A percentile compares a stretch with the other conserved stretches of the same genome.
Conservation (phyloP, 2,113 vertebrate genomes). For the Pristiophorus japonicus region DNA sequence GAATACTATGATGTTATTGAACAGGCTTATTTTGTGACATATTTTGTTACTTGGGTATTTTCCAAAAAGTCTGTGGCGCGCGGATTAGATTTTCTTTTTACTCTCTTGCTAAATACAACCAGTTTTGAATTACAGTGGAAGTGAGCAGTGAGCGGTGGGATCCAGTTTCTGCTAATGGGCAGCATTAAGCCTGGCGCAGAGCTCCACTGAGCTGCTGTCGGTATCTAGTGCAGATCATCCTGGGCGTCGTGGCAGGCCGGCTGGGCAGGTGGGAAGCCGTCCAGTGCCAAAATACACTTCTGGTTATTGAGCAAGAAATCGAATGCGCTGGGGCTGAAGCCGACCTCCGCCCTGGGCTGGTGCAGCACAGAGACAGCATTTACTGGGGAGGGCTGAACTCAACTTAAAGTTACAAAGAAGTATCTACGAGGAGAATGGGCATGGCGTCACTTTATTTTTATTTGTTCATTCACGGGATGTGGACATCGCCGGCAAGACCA, state of each 20-base stretch:
- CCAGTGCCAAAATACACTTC: background rate
- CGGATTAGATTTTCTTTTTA: slow-evolving; percentile 19
- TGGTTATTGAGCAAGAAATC: background rate
- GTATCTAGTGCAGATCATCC: background rate
- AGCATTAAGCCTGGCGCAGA: slow-evolving; percentile 28
- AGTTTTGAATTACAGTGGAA: slow-evolving; percentile 28
- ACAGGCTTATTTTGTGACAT: slow-evolving; percentile 14
- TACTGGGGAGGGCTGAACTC: background rate
- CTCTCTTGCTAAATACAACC: slow-evolving; percentile 27
- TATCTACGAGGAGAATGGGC: background rate
- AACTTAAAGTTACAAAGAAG: background rate
- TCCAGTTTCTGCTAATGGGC: slow-evolving; percentile 32
- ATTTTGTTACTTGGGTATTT: slow-evolving; percentile 27
- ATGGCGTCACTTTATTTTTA: too few species aligned
- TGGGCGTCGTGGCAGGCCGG: background rate
- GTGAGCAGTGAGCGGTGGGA: background rate
- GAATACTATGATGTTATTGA: slow-evolving; percentile 15
- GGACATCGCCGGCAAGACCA: too few species aligned
- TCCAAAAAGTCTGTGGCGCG: background rate
- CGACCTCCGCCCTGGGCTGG: too few species aligned
- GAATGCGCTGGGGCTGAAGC: background rate
- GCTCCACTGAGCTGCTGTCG: background rate
- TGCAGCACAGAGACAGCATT: background rate
- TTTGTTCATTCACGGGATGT: too few species aligned
- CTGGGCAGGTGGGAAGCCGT: background rate